Evolutionary conservation across 2,888 invertebrate species (phyloP), one percentile per base, ranked within the genome.

Genomic region (Palloptera scutellata): DNA sequence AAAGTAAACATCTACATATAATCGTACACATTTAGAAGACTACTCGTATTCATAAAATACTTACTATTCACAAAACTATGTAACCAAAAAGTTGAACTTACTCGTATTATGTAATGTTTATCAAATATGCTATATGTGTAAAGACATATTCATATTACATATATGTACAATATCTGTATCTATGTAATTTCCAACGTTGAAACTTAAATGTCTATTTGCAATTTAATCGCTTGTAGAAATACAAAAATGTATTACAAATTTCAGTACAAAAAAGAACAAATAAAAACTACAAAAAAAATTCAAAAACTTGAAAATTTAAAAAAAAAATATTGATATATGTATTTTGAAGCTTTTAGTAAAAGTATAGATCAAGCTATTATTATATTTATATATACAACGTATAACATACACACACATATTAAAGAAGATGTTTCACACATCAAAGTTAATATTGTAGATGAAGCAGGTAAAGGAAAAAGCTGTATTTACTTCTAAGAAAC

Each of bases 221-320:
- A 52, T 41, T 15, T 63, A 43, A n/a, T 15, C 15, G 57, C 15
- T 61, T 54, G 15, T 20, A 41, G 19, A 12, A 13, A 45, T 20
- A 53, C 13, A 54, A 53, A n/a, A n/a, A 52, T n/a, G 48, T 48
- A 15, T 13, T 15, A 15, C 64, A 64, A 66, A 64, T 64, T 42
- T 64, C 48, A 55, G 64, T 64, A 68, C 64, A 64, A 68, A 67
- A 60, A 55, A 48, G 20, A 12, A 40, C 13, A 58, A 15, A 64
- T 45, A 60, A 40, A 15, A 41, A 51, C 10, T 42, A 45, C 19
- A 51, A 53, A 52, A 53, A 55, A 66, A 60, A 57, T 0, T 13
- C 40, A 59, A 60, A 64, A 54, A 53, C n/a, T 1, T 19, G 20
- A 10, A 60, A 60, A 66, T 51, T 42, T 19, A 45, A 59, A 45